phyloP scores from a whole-genome alignment of 2,113 vertebrate species.

The Macroglossus sobrinus region DNA sequence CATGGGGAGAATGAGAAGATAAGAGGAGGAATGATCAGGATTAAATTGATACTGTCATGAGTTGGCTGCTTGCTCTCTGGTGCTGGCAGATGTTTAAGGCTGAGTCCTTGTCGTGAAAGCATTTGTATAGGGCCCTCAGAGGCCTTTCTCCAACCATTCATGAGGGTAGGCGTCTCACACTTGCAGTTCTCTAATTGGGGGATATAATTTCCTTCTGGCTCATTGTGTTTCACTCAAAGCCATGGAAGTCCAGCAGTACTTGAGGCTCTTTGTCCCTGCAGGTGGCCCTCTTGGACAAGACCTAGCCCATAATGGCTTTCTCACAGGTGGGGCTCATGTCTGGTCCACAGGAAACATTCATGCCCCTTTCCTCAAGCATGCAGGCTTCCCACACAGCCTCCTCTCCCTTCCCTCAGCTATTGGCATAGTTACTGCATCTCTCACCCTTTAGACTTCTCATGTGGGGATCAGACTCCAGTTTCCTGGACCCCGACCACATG shows the following conservation, averaged over 20 bases:
- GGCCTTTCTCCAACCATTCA: neutral
- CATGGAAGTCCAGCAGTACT: neutral
- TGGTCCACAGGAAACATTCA: neutral
- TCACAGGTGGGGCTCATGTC: neutral
- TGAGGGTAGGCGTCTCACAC: fast-evolving
- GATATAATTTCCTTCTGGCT: neutral
- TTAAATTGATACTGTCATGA: neutral
- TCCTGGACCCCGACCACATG: neutral
- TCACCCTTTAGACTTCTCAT: neutral
- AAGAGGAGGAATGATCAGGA: neutral
- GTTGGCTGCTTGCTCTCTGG: neutral
- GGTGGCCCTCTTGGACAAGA: neutral
- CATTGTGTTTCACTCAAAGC: neutral
- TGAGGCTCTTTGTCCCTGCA: neutral
- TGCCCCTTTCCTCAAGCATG: neutral
- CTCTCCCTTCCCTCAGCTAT: neutral
- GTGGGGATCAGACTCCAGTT: neutral
- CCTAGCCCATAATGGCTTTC: neutral
- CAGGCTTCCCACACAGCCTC: no score
- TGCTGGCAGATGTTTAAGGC: neutral
- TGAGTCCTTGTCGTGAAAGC: neutral
- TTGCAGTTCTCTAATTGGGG: neutral
- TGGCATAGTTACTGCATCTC: neutral
- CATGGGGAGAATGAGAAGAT: neutral
- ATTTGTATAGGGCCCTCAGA: neutral